These are phyloP conservation scores for Hirtodrosophila trivittata DNA, from an alignment of 2,888 invertebrate genomes.

Conservation along the genomic window DNA sequence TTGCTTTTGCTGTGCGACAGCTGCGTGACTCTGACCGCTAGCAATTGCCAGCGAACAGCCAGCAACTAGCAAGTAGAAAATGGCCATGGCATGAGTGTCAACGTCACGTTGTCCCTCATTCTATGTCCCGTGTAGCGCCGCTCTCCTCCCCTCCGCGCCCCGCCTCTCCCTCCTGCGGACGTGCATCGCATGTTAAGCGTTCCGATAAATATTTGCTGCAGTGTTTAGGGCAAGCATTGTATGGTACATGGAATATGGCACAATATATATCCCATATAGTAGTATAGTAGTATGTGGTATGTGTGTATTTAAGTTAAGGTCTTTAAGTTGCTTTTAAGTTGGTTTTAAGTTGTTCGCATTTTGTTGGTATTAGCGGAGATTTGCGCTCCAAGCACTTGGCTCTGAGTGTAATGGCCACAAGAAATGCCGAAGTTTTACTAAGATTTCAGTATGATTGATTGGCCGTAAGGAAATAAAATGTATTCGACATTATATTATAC, in stretches of 20 bases:
- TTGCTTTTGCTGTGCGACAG: conserved; percentile 46
- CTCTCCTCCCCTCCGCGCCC: conserved; percentile 1
- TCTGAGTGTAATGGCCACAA: too few species aligned
- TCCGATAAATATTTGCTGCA: conserved; percentile 72
- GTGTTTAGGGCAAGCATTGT: conserved; percentile 47
- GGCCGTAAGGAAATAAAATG: too few species aligned
- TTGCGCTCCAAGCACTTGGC: conserved; percentile 31
- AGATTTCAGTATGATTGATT: too few species aligned
- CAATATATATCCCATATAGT: conserved; percentile 27
- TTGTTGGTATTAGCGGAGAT: conserved; percentile 75
- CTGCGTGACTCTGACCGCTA: conserved; percentile 60
- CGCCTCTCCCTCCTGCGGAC: conserved; percentile 38
- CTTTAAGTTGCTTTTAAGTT: conserved; percentile 74
- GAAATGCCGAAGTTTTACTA: too few species aligned
- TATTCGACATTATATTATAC: too few species aligned
- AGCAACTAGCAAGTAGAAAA: conserved; percentile 57
- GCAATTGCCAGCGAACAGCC: conserved; percentile 33
- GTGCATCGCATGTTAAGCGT: conserved; percentile 64
- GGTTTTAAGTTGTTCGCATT: conserved; percentile 79
- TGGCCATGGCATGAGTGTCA: conserved; percentile 65
- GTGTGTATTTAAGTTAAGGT: conserved; percentile 20
- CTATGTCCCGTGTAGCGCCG: conserved; percentile 12
- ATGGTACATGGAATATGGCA: conserved; percentile 10
- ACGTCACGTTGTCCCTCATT: conserved; percentile 66
- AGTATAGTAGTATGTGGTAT: conserved; percentile 34